phyloP scores from a whole-genome alignment of 2,888 invertebrate genomes.

The Rapana venosa region DNA sequence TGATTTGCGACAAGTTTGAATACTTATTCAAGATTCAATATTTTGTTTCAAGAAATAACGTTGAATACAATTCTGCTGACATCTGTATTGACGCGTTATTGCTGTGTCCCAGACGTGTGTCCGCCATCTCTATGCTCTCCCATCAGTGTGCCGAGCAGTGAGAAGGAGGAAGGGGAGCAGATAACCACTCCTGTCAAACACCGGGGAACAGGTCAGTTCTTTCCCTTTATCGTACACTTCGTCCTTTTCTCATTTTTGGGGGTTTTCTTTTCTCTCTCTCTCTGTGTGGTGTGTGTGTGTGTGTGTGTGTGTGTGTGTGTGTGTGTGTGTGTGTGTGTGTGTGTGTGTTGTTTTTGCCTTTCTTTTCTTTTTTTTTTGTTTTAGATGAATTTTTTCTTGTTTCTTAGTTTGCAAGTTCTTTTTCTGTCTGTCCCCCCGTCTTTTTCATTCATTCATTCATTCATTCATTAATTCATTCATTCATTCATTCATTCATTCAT shows the following conservation, averaged over 20 bases:
- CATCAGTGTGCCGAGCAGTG: slow-evolving; percentile 53
- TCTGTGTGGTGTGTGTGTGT: background rate
- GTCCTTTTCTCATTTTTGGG: background rate
- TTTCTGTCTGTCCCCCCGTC: too few species aligned
- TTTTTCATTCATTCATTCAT: background rate
- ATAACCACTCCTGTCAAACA: slow-evolving; percentile 44
- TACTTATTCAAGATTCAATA: too few species aligned
- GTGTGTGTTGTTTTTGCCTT: too few species aligned
- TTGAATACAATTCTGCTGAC: background rate
- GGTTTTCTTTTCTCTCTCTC: background rate
- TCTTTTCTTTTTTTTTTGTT: background rate
- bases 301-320: background rate
- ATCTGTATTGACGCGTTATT: background rate
- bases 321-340: background rate
- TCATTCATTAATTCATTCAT: background rate
- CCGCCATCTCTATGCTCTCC: slow-evolving; percentile 62
- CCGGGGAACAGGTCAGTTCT: slow-evolving; percentile 57
- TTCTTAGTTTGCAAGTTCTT: too few species aligned
- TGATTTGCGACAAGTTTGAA: too few species aligned
- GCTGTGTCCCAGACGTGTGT: slow-evolving; percentile 58
- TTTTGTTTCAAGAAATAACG: too few species aligned
- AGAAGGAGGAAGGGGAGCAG: background rate
- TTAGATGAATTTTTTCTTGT: background rate
- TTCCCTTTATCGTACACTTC: background rate
- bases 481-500: background rate